Conservation (phyloP, 2,797 vertebrate genomes). For the Enteromius paludinosus region DNA sequence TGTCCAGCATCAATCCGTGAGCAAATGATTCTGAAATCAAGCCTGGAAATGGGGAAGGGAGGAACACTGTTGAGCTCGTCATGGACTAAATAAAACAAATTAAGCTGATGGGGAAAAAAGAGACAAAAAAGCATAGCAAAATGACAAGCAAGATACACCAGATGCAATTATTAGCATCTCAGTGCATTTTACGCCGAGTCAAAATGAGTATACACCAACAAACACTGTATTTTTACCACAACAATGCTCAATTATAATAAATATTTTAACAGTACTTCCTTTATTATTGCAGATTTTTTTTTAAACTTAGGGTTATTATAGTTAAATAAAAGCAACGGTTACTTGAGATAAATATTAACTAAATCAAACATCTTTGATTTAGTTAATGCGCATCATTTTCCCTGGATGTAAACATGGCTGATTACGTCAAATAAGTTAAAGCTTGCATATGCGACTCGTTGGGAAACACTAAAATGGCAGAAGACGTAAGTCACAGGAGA, state of each 20-base stretch:
- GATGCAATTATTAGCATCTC: background rate
- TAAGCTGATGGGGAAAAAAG: background rate
- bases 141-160: background rate
- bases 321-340: background rate
- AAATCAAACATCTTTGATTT: background rate
- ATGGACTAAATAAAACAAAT: constrained; percentile 26
- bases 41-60: constrained; percentile 2
- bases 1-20: constrained; percentile 52
- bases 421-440: no score
- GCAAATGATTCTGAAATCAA: constrained; percentile 57
- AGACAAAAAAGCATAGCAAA: constrained; percentile 1
- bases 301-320: background rate
- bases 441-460: no score
- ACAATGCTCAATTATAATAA: background rate
- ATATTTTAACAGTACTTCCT: background rate
- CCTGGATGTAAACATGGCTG: no score
- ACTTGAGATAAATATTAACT: background rate
- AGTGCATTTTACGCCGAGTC: background rate
- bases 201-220: background rate
- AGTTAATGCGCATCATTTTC: no score
- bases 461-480: no score
- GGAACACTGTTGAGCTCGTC: constrained; percentile 12
- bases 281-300: background rate
- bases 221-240: constrained; percentile 4
- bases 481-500: no score